Conservation (phyloP, 1,140 invertebrate genomes). For the Conus ventricosus region DNA sequence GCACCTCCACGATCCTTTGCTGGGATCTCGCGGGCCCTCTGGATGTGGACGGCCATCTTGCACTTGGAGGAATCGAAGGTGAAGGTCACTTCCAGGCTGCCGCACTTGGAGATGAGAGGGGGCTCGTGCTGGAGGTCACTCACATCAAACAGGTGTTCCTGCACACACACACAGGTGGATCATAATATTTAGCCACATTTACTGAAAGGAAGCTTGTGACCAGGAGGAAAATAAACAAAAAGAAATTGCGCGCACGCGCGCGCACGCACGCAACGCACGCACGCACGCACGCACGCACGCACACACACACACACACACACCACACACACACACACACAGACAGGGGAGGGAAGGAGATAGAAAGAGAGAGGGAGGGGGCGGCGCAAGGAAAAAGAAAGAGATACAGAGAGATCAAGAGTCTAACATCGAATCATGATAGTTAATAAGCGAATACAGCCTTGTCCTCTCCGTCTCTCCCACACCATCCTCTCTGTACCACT, state of each 20-base stretch:
- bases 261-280: no score
- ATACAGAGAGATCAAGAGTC: neutral
- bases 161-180: constrained; percentile 32
- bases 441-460: no score
- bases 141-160: constrained; percentile 77
- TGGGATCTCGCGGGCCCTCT: constrained; percentile 90
- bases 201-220: no score
- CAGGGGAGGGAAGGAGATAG: neutral
- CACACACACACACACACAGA: neutral
- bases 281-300: neutral
- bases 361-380: neutral
- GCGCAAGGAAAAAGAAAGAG: neutral
- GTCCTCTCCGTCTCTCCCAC: no score
- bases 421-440: no score
- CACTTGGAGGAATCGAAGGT: constrained; percentile 90
- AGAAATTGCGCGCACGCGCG: no score
- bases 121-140: constrained; percentile 75
- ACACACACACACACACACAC: neutral
- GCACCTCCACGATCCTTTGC: constrained; percentile 83
- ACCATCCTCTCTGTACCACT: no score
- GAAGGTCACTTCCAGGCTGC: constrained; percentile 89
- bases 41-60: constrained; percentile 91
- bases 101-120: constrained; percentile 79
- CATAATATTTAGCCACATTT: neutral
- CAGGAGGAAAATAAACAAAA: no score